Percentiles rank a stretch among this genome's conserved stretches.
Evolutionary conservation across 2,113 vertebrate genomes (phyloP).

Genomic region (Istiophorus platypterus): DNA sequence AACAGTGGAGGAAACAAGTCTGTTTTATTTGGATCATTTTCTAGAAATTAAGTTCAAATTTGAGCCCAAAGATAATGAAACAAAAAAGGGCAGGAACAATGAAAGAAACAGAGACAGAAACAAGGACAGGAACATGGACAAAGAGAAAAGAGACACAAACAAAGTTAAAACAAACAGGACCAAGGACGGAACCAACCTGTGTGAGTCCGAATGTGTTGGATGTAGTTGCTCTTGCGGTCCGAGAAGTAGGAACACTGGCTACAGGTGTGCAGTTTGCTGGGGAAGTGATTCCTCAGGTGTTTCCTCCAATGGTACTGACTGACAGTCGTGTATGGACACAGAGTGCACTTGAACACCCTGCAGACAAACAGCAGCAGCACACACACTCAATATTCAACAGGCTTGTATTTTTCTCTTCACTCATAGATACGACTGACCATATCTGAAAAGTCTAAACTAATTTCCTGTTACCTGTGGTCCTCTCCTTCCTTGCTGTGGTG

Average conservation of each 20-base stretch:
- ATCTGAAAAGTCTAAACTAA: neutral
- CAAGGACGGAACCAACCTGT: conserved; percentile 71
- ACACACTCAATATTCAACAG: neutral
- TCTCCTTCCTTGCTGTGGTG: conserved; percentile 91
- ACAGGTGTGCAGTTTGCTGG: conserved; percentile 97
- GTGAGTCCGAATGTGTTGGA: conserved; percentile 98
- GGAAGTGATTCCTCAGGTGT: conserved; percentile 97
- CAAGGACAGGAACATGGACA: too few species aligned
- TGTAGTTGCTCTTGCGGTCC: conserved; percentile 98
- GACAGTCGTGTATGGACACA: conserved; percentile 96
- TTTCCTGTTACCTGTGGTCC: conserved; percentile 72
- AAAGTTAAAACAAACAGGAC: too few species aligned
- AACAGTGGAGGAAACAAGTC: too few species aligned
- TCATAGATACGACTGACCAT: too few species aligned
- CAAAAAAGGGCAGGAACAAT: too few species aligned
- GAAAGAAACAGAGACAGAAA: too few species aligned
- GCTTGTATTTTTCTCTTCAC: too few species aligned
- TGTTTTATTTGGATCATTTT: too few species aligned
- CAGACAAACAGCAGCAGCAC: neutral
- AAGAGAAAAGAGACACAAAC: too few species aligned
- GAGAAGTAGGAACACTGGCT: conserved; percentile 97
- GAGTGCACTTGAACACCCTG: conserved; percentile 95
- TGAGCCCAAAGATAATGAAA: too few species aligned
- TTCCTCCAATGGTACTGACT: conserved; percentile 99
- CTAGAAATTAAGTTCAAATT: too few species aligned